Percentiles rank a stretch among this genome's conserved stretches.
Evolutionary conservation across 1,140 invertebrate species (phyloP).

Genomic region (Sitobion miscanthi): DNA sequence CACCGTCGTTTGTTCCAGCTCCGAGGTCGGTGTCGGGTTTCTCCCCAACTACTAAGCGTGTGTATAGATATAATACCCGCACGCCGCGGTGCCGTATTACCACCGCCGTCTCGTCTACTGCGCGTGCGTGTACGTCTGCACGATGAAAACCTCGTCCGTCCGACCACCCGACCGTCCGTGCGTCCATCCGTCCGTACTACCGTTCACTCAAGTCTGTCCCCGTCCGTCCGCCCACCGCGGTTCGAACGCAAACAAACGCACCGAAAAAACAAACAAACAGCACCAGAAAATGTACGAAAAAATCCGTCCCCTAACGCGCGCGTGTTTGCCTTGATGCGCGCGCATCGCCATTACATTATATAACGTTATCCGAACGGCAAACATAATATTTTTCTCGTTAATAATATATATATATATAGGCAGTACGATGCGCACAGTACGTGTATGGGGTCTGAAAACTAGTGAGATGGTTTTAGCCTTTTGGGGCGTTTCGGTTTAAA

Average conservation of each 20-base stretch:
- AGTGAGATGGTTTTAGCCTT: background rate
- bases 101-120: background rate
- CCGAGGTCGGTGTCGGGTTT: background rate
- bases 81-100: background rate
- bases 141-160: conserved; percentile 3
- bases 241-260: background rate
- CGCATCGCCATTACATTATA: background rate
- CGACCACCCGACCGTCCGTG: no score
- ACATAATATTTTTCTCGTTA: background rate
- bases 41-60: background rate
- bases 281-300: background rate
- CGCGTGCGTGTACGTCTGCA: background rate
- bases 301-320: background rate
- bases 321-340: background rate
- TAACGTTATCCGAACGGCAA: background rate
- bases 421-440: background rate
- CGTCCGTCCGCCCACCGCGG: background rate
- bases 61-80: background rate
- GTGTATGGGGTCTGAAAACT: background rate
- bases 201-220: background rate
- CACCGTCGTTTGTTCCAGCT: background rate
- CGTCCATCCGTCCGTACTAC: background rate
- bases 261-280: background rate
- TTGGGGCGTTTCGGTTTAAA: background rate
- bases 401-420: background rate